Evolutionary conservation across 2,797 vertebrate genomes (phyloP), one percentile per base, ranked within the genome.

Genomic region (Philypnodon macrostomus): DNA sequence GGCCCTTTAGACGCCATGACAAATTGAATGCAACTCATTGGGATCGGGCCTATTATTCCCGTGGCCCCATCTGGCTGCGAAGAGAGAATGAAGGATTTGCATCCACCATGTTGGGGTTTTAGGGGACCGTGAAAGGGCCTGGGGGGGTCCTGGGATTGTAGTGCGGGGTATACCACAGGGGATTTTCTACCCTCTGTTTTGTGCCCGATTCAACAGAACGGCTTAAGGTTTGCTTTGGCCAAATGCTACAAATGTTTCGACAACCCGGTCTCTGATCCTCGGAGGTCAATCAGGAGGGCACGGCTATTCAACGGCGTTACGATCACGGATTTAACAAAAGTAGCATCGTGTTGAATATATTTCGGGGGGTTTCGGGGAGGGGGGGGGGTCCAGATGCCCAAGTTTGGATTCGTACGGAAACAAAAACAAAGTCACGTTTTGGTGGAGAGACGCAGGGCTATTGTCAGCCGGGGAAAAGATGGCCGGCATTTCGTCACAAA

Each of bases 211-310:
- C n/a, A n/a, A n/a, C n/a, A n/a, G n/a, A n/a, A 73, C 83, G 72
- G 84, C 63, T 75, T 70, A 70, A 86, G 85, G 90, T 91, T 91
- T 91, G 90, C 88, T 88, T 89, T 89, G 70, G 84, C 85, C 89
- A 90, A 92, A 91, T 90, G 90, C 85, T 91, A 92, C 90, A 92
- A 92, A 92, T 92, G 90, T 91, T 91, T 90, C 89, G 81, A 90
- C 90, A 92, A 92, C 87, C 84, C 88, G 89, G 85, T 88, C 84
- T 90, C 83, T 89, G 90, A 91, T 89, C 87, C 89, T 83, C 36
- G 1, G 61, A 78, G 85, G 85, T 89, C 87, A 87, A 66, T 30
- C 39, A 56, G 39, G 64, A 78, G 79, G 79, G 75, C 70, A 70
- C 18, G 54, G 63, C 71, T 71, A 69, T 78, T 79, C 79, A 81